Evolutionary conservation across 2,888 invertebrate species (phyloP).

Genomic region (Zele albiditarsus): DNA sequence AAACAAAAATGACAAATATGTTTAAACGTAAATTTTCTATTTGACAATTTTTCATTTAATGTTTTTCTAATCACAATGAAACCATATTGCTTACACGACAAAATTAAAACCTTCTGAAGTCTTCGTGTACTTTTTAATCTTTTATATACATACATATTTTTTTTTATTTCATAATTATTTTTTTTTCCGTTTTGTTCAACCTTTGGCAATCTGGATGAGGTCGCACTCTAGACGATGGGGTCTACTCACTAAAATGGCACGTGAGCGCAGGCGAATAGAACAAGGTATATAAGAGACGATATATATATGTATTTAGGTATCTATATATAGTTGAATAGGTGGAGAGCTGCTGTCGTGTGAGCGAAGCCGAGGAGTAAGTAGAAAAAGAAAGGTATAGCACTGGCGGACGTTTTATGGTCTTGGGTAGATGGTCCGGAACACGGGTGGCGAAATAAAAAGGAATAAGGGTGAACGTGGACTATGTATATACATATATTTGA

Average conservation of each 20-base stretch:
- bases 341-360: constrained; percentile 25
- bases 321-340: constrained; percentile 3
- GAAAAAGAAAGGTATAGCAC: constrained; percentile 46
- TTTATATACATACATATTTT: not conserved
- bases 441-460: constrained; percentile 61
- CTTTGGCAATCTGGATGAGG: constrained; percentile 17
- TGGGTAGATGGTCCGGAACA: constrained; percentile 64
- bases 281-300: constrained; percentile 34
- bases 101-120: not conserved
- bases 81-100: not conserved
- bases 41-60: not conserved
- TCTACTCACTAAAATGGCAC: constrained; percentile 59
- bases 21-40: not conserved
- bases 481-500: not conserved
- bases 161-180: not conserved
- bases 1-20: not conserved
- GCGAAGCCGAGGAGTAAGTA: constrained; percentile 24
- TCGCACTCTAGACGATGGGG: constrained; percentile 12
- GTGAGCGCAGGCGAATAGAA: constrained; percentile 51
- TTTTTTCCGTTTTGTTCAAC: not conserved
- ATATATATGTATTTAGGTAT: not conserved
- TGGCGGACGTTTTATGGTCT: constrained; percentile 63
- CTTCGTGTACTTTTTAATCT: not conserved
- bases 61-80: not conserved
- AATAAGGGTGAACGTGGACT: constrained; percentile 46